Conservation (phyloP, 1,140 invertebrate genomes). For the Polyergus mexicanus region DNA sequence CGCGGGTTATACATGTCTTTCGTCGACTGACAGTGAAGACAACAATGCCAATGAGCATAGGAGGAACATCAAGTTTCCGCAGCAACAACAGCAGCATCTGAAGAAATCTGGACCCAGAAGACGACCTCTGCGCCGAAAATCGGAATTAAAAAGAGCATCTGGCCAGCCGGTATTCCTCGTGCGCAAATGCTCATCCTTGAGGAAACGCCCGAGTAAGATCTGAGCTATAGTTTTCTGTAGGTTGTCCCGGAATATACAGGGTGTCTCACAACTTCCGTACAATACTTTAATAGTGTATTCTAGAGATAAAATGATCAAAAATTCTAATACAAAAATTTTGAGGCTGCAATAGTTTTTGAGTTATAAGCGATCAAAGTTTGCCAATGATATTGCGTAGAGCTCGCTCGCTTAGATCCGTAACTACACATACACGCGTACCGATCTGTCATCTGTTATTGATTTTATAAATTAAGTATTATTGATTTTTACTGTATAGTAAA, state of each 20-base stretch:
- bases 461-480: too few species aligned
- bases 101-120: constrained; percentile 75
- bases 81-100: constrained; percentile 58
- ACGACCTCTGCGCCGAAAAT: constrained; percentile 82
- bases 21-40: constrained; percentile 81
- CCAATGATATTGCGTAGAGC: too few species aligned
- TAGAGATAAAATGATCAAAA: too few species aligned
- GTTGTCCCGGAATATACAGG: neutral
- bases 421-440: too few species aligned
- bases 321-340: too few species aligned
- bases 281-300: too few species aligned
- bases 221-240: neutral
- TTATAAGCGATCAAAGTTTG: too few species aligned
- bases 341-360: too few species aligned
- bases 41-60: constrained; percentile 62
- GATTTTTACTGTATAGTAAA: too few species aligned
- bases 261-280: too few species aligned
- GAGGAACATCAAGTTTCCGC: constrained; percentile 49
- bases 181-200: constrained; percentile 83
- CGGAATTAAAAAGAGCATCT: constrained; percentile 79
- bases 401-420: too few species aligned
- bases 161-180: constrained; percentile 84
- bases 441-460: too few species aligned
- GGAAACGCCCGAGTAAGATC: constrained; percentile 84
- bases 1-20: constrained; percentile 74